phyloP scores from a whole-genome alignment of 2,113 vertebrate genomes.

The Cryptomyrus ogoouensis region DNA sequence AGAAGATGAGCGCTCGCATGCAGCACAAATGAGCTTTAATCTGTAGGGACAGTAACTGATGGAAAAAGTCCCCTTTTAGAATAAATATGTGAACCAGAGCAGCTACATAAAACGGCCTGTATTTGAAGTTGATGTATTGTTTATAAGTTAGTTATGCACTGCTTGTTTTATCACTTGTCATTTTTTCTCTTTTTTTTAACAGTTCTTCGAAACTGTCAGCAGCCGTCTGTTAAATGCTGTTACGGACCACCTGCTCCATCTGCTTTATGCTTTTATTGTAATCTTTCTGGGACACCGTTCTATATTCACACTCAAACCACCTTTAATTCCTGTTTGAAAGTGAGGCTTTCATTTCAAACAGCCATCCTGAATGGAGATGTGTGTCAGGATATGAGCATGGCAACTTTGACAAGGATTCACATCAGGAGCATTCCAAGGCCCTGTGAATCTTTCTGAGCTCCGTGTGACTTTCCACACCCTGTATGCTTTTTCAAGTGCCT shows the following conservation, averaged over 20 bases:
- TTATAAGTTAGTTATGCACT: slow-evolving; percentile 14
- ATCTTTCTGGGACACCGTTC: slow-evolving; percentile 11
- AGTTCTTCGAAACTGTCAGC: slow-evolving; percentile 42
- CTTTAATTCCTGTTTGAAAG: slow-evolving; percentile 2
- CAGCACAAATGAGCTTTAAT: not conserved
- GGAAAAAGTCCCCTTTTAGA: not conserved
- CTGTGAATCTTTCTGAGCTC: not conserved
- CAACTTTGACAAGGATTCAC: not conserved
- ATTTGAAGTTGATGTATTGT: not conserved
- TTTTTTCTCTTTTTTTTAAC: slow-evolving; percentile 20
- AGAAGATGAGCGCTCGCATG: not conserved
- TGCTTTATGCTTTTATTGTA: slow-evolving; percentile 31
- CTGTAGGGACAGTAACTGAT: not conserved
- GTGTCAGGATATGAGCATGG: not conserved
- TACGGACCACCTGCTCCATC: slow-evolving; percentile 45
- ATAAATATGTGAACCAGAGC: not conserved
- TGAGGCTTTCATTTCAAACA: not conserved
- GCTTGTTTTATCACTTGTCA: slow-evolving; percentile 11
- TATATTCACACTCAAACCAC: not conserved
- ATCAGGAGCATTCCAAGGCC: not conserved
- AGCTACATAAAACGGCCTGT: not conserved
- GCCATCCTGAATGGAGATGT: not conserved
- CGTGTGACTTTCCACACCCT: too few relatives aligned
- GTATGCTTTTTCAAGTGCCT: too few relatives aligned
- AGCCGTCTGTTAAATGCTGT: slow-evolving; percentile 41